Evolutionary conservation across 2,888 invertebrate species (phyloP), one percentile per base, ranked within the genome.

Genomic region (Oligia fasciuncula): DNA sequence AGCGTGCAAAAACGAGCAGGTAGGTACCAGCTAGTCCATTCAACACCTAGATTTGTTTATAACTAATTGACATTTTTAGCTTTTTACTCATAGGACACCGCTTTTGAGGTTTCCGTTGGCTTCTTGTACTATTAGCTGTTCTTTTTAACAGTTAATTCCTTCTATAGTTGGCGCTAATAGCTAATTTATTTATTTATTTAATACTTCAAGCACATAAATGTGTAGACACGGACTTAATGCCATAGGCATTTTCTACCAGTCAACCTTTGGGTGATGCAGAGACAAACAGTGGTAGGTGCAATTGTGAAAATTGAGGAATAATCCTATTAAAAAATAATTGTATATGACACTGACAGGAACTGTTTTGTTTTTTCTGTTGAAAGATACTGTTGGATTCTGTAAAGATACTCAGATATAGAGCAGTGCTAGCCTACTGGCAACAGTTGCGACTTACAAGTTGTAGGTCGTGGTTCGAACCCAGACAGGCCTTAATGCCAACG

Each of bases 1-100:
- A 77, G 89, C 88, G 88, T 74, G 88, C 92, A 94, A 95, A 95
- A 94, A 94, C 92, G 29, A 57, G 14, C 71, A 43, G 74, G 72
- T 71, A 43, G 74, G 73, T 71, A 73, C 81, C 75, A 54, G 80
- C 87, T 90, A 88, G 87, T 75, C 85, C 85, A 90, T 89, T 86
- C 81, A 87, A 89, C 88, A 87, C 90, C 92, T 92, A 91, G 90
- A 91, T 92, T 89, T 88, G 85, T 82, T 85, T 88, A 85, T 90
- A 89, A 90, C 88, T 90, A 87, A 90, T 90, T 87, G 90, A 76
- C 83, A 85, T 90, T 90, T 87, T 80, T 76, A 70, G 9, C 60
- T 87, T 90, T 83, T 87, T 81, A 65, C 49, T 68, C 75, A 81
- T 81, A 85, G 68, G 71, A 63, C 76, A 80, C 80, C 29, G 73